Conservation (phyloP, 2,797 vertebrate genomes). For the Anguilla megastoma region DNA sequence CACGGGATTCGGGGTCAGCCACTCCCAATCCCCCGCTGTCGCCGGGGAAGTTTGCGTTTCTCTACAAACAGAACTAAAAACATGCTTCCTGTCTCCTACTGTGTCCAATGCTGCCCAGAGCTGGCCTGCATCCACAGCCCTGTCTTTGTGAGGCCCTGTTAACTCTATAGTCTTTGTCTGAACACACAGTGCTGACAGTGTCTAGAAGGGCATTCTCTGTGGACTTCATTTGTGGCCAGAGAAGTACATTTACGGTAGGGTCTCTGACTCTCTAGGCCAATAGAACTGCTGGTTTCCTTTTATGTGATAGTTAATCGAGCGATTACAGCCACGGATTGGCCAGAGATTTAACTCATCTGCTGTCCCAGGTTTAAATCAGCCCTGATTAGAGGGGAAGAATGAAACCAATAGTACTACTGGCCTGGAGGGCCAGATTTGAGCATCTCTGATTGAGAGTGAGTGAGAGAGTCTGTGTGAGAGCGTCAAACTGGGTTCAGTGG, state of each 20-base stretch:
- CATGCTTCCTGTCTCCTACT: conserved; percentile 5
- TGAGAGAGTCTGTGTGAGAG: background rate
- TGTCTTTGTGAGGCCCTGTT: background rate
- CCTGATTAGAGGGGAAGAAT: too few relatives aligned
- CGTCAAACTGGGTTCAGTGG: background rate
- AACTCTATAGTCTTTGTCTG: background rate
- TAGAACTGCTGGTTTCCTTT: too few relatives aligned
- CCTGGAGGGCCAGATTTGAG: too few relatives aligned
- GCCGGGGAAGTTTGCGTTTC: background rate
- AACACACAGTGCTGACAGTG: background rate
- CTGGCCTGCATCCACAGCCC: background rate
- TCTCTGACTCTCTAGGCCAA: too few relatives aligned
- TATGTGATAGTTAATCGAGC: too few relatives aligned
- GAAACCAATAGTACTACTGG: too few relatives aligned
- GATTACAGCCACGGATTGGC: too few relatives aligned
- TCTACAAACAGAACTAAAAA: conserved; percentile 5
- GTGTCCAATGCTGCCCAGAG: background rate
- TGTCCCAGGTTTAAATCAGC: too few relatives aligned
- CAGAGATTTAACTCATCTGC: too few relatives aligned
- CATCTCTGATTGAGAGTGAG: too few relatives aligned
- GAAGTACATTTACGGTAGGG: background rate
- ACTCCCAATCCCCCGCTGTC: background rate
- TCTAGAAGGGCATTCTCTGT: background rate
- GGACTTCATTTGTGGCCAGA: background rate
- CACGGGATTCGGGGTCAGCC: background rate